These are phyloP conservation scores for Leistus spinibarbis DNA, from an alignment of 2,888 invertebrate genomes.

Conservation along the genomic window DNA sequence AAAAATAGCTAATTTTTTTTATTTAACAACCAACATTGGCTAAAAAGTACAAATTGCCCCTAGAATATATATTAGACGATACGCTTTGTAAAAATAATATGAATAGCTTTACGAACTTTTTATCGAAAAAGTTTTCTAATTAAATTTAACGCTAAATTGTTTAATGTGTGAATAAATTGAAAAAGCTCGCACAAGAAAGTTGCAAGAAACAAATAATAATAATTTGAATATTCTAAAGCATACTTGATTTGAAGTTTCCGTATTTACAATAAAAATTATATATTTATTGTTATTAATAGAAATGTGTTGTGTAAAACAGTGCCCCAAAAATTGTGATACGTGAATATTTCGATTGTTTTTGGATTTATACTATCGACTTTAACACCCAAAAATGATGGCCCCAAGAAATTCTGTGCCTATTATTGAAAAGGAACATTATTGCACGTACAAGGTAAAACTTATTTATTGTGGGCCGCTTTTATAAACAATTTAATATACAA, in stretches of 20 bases:
- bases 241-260: too few species aligned
- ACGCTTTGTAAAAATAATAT: background rate
- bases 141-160: background rate
- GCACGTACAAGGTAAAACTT: slow-evolving; percentile 68
- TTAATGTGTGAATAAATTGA: background rate
- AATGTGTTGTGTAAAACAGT: background rate
- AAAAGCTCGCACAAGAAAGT: too few species aligned
- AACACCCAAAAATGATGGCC: slow-evolving; percentile 55
- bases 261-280: too few species aligned
- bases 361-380: slow-evolving; percentile 44
- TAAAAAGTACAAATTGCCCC: background rate
- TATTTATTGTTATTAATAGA: background rate
- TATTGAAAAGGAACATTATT: slow-evolving; percentile 70
- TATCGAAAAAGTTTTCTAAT: background rate
- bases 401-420: slow-evolving; percentile 70
- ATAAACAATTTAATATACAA: too few species aligned
- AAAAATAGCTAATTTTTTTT: too few species aligned
- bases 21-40: too few species aligned
- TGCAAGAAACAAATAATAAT: too few species aligned
- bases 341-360: slow-evolving; percentile 35
- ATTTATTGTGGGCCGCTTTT: too few species aligned
- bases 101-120: background rate
- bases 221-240: too few species aligned
- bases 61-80: background rate
- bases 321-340: slow-evolving; percentile 45